Conservation (phyloP, 2,797 vertebrate species). For the Champsocephalus esox region DNA sequence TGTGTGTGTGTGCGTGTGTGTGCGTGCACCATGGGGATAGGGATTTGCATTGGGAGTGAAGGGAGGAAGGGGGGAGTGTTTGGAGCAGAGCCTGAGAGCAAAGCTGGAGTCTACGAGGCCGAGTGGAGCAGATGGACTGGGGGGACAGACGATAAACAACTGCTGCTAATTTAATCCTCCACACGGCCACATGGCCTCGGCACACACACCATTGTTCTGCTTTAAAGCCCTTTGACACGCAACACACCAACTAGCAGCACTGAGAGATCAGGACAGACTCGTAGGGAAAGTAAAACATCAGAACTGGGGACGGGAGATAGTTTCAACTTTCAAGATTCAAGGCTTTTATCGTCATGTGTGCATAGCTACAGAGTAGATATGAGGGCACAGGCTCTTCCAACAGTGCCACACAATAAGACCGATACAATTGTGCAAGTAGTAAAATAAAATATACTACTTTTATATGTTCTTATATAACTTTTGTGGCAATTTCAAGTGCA, state of each 20-base stretch:
- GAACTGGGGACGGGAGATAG: too few species aligned
- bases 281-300: background rate
- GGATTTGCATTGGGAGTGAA: constrained; percentile 58
- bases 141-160: constrained; percentile 89
- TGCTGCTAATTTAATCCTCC: constrained; percentile 83
- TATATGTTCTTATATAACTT: background rate
- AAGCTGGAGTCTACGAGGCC: constrained; percentile 75
- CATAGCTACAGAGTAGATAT: too few species aligned
- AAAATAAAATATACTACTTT: too few species aligned
- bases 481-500: background rate
- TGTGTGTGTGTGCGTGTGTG: constrained; percentile 27
- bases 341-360: too few species aligned
- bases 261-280: constrained; percentile 27
- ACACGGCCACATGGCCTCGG: constrained; percentile 70
- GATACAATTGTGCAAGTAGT: too few species aligned
- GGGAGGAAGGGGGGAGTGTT: constrained; percentile 42
- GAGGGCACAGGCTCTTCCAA: too few species aligned
- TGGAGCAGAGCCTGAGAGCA: constrained; percentile 86
- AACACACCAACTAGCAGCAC: constrained; percentile 46
- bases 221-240: constrained; percentile 68
- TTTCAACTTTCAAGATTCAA: too few species aligned
- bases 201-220: constrained; percentile 72
- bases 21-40: constrained; percentile 41
- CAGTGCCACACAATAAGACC: too few species aligned
- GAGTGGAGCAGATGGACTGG: constrained; percentile 89